Percentiles rank a stretch among this genome's conserved stretches.
These are phyloP conservation scores for Leuctra nigra DNA, from an alignment of 2,888 invertebrate species.

Conservation along the genomic window DNA sequence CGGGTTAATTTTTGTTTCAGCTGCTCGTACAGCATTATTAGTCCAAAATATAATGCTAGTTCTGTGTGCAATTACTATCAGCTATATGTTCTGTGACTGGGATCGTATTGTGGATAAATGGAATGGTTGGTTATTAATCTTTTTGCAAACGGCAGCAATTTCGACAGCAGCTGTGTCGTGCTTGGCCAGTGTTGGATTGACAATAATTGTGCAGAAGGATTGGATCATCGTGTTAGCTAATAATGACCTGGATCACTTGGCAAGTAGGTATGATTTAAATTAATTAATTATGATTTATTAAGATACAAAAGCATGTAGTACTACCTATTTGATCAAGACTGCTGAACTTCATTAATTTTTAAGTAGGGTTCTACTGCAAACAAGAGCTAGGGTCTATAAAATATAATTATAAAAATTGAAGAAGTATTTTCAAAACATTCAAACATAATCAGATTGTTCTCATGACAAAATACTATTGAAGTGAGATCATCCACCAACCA, in stretches of 20 bases:
- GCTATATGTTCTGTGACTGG: constrained; percentile 29
- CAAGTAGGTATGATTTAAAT: constrained; percentile 36
- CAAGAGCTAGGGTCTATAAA: no score
- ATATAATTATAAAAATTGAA: no score
- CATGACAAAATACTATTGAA: no score
- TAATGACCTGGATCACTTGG: constrained; percentile 37
- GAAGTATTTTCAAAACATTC: no score
- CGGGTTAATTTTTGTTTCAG: constrained; percentile 34
- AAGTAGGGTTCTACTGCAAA: no score
- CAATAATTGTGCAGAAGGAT: constrained; percentile 41
- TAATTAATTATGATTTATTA: background rate
- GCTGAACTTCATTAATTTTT: no score
- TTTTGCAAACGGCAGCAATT: constrained; percentile 36
- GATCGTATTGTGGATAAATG: constrained; percentile 24
- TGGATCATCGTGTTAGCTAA: constrained; percentile 44
- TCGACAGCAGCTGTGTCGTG: constrained; percentile 38
- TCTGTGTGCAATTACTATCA: constrained; percentile 38
- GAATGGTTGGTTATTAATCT: constrained; percentile 29
- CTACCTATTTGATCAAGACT: no score
- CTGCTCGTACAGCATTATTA: constrained; percentile 39
- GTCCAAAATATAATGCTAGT: constrained; percentile 42
- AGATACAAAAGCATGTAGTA: no score
- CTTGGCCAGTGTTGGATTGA: constrained; percentile 39
- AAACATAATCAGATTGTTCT: no score
- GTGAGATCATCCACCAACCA: no score